Evolutionary conservation across 2,113 vertebrate genomes (phyloP).

Genomic region (Synchiropus splendidus): DNA sequence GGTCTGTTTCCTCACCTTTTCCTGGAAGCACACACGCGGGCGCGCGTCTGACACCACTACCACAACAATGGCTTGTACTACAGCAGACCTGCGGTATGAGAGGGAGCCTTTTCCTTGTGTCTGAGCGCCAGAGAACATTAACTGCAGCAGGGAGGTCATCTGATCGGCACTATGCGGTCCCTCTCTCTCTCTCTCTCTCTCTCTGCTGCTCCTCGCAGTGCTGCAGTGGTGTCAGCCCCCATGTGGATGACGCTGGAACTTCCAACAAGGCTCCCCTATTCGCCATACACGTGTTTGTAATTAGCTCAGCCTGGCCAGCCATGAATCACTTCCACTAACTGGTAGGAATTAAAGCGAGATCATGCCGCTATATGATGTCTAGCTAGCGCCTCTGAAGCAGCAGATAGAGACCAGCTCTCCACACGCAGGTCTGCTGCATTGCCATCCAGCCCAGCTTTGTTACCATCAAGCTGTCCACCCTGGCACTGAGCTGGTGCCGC

Average conservation of each 20-base stretch:
- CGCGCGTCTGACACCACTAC: conserved; percentile 3
- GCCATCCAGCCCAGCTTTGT: conserved; percentile 49
- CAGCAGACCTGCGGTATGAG: conserved; percentile 42
- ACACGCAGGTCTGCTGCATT: conserved; percentile 30
- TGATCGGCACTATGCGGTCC: conserved; percentile 57
- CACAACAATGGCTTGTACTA: conserved; percentile 40
- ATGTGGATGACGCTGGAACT: conserved; percentile 35
- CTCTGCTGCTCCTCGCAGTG: conserved; percentile 28
- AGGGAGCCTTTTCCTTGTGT: conserved; percentile 50
- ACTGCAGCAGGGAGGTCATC: conserved; percentile 69
- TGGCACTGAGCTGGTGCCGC: conserved; percentile 47
- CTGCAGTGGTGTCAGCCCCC: conserved; percentile 49
- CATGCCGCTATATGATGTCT: conserved; percentile 13
- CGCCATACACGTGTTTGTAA: conserved; percentile 10
- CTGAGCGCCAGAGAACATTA: conserved; percentile 61
- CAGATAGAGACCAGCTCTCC: conserved; percentile 14
- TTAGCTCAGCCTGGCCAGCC: conserved; percentile 8
- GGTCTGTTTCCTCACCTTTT: conserved; percentile 12
- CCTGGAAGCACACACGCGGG: conserved; percentile 11
- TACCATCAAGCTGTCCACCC: conserved; percentile 55
- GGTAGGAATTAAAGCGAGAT: conserved; percentile 19
- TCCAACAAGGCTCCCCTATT: conserved; percentile 7
- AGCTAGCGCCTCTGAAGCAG: no score
- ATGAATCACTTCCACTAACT: conserved; percentile 26
- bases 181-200: conserved; percentile 33